phyloP scores from a whole-genome alignment of 2,888 invertebrate genomes.

The Choreutis nemorana region DNA sequence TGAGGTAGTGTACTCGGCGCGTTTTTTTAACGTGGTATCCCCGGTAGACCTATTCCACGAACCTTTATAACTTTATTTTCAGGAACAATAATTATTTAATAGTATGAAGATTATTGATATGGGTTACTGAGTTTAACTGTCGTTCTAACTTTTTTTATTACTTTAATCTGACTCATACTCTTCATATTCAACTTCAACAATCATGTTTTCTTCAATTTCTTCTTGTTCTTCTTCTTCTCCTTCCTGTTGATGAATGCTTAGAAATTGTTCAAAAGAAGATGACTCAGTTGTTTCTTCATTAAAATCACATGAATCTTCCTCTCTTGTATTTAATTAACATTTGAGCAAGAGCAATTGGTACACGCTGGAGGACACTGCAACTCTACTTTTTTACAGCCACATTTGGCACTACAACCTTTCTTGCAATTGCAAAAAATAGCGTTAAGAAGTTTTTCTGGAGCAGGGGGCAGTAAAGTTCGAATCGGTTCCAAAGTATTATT shows the following conservation, averaged over 20 bases:
- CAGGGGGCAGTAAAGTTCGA: slow-evolving; percentile 12
- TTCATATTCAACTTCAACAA: slow-evolving; percentile 3
- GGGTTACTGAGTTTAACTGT: too few species aligned
- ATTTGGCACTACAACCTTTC: slow-evolving; percentile 16
- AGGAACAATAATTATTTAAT: slow-evolving; percentile 2
- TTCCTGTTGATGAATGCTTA: slow-evolving; percentile 7
- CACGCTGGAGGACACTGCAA: slow-evolving; percentile 17
- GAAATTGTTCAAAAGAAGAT: slow-evolving; percentile 8
- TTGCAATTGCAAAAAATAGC: slow-evolving; percentile 18
- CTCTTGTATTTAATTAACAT: slow-evolving; percentile 13
- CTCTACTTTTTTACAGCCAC: slow-evolving; percentile 18
- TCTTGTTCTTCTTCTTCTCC: slow-evolving; percentile 9
- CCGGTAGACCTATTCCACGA: too few species aligned
- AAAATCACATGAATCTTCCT: slow-evolving; percentile 10
- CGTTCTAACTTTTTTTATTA: slow-evolving; percentile 1
- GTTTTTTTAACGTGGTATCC: too few species aligned
- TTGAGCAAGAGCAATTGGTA: slow-evolving; percentile 17
- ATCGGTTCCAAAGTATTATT: slow-evolving; percentile 12
- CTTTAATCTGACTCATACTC: too few species aligned
- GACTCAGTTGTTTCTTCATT: slow-evolving; percentile 3
- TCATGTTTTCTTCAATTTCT: slow-evolving; percentile 10
- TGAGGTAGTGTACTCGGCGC: too few species aligned
- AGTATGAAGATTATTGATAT: slow-evolving; percentile 3
- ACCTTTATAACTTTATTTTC: slow-evolving; percentile 3
- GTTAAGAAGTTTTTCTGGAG: slow-evolving; percentile 18